Base-by-base conservation (phyloP, 1,140 invertebrate species). In the Pristionchus pacificus region DNA sequence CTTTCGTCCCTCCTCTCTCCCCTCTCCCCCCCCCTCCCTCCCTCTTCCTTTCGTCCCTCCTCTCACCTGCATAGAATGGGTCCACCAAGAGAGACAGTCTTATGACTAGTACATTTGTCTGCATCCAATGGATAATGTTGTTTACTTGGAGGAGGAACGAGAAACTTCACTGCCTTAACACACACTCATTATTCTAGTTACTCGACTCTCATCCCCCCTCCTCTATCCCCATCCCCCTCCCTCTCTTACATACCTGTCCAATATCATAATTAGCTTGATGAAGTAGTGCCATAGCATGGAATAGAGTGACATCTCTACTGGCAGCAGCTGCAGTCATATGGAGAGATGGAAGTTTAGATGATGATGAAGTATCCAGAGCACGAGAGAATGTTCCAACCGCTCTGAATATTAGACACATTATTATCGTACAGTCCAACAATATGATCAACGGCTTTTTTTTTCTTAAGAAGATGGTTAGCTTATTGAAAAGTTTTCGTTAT, bases 311-410 rank as follows among this genome's bases (percentile, higher is more conserved):
- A 87, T 99, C 97, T 82, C 97, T 89, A 79, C 93, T 97, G 65
- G 97, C 95, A 64, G 95, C 94, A 60, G 97, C 95, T 63, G 95
- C 96, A 84, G 93, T 97, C 93, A 98, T 97, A 84, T 98, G 95
- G 67, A 98, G 87, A 79, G 92, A 95, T 60, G 97, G 96, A 83
- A 98, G 95, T 85, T 98, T 95, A 25, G 98, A 92, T 67, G 93
- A 94, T 85, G 93, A 95, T 73, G 93, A 95, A 85, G 93, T 96
- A 86, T 99, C 97, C 33, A 99, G 88, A 60, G 96, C 96, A 77
- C 97, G 89, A 59, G 96, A 96, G 88, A 98, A 98, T 58, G 95
- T 98, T 72, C 97, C 97, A 72, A 98, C 93, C 55, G 95, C 96
- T 83, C 93, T 88, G 60, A 59, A 69, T 79, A 68, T 70, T n/a